These are phyloP conservation scores for Hippasteria phrygiana DNA, from an alignment of 53 echinoderm and acorn worm genomes.

Conservation along the genomic window DNA sequence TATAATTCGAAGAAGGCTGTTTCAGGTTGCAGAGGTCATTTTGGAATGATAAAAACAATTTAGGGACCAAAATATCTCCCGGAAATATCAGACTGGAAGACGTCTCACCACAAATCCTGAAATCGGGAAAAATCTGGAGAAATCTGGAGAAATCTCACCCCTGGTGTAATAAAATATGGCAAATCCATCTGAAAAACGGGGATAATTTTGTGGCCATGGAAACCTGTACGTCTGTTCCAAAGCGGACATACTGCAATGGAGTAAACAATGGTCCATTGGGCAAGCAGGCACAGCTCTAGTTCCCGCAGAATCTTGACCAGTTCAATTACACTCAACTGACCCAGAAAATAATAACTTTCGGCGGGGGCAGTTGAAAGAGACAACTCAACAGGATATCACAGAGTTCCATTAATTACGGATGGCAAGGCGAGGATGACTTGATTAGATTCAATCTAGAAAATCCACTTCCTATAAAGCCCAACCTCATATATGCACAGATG, in stretches of 20 bases:
- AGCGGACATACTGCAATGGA: no score
- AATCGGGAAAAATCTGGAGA: no score
- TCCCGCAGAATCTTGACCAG: background rate
- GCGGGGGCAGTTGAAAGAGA: background rate
- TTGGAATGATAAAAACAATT: no score
- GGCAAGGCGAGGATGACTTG: background rate
- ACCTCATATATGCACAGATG: background rate
- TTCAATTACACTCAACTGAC: slow-evolving; percentile 36
- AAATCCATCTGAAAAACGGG: no score
- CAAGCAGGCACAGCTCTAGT: background rate
- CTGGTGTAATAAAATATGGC: no score
- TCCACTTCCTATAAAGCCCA: background rate
- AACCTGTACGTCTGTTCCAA: background rate
- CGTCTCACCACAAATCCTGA: no score
- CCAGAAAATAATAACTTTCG: slow-evolving; percentile 9
- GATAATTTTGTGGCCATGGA: background rate
- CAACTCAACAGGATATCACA: background rate
- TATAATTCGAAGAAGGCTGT: no score
- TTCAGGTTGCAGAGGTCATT: no score
- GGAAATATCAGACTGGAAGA: no score
- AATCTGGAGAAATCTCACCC: no score
- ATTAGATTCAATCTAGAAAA: background rate
- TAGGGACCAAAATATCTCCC: no score
- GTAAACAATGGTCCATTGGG: no score
- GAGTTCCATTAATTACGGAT: slow-evolving; percentile 26